Conservation (phyloP, 1,140 invertebrate genomes). For the Philopotamus ludificatus region DNA sequence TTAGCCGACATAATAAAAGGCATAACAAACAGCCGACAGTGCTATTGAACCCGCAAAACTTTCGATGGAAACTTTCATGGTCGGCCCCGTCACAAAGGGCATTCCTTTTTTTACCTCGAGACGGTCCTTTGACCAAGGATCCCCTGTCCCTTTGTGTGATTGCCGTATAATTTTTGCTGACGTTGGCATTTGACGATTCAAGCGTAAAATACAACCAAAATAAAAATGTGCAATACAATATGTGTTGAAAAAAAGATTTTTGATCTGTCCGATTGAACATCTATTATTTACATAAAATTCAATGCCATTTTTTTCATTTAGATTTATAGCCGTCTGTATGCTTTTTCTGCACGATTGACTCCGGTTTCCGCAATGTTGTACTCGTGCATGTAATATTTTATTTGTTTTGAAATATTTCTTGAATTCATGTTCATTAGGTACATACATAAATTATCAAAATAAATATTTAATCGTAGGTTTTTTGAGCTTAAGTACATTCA, state of each 20-base stretch:
- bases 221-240: not conserved
- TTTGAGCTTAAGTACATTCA: too few species aligned
- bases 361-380: too few species aligned
- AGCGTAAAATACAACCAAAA: not conserved
- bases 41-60: not conserved
- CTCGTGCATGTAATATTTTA: too few species aligned
- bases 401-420: too few species aligned
- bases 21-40: not conserved
- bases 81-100: not conserved
- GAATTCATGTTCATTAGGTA: too few species aligned
- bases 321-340: too few species aligned
- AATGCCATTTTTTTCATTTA: too few species aligned
- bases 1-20: constrained; percentile 6
- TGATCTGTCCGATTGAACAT: too few species aligned
- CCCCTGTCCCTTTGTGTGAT: not conserved
- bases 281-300: too few species aligned
- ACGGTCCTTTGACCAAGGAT: not conserved
- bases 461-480: too few species aligned
- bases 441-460: too few species aligned
- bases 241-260: not conserved
- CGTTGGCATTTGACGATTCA: not conserved
- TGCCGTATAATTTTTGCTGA: not conserved
- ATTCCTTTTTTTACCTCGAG: not conserved
- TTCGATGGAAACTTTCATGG: not conserved
- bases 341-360: too few species aligned